Base-by-base conservation (phyloP, 2,113 vertebrate species). In the Nerophis lumbriciformis region DNA sequence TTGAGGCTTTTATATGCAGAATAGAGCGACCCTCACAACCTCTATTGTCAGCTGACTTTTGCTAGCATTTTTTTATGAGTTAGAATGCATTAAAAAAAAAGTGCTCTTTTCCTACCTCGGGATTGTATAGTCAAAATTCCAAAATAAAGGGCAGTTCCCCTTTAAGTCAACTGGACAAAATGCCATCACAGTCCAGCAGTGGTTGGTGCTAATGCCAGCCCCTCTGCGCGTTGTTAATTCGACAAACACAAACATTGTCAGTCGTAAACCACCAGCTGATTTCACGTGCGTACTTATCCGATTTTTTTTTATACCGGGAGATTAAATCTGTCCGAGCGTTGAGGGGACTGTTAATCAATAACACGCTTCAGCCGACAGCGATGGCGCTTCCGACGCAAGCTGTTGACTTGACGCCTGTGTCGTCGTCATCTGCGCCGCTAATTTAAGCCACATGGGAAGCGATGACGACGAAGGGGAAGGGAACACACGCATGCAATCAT, bases 221-320 rank as follows among this genome's bases (percentile, higher is more conserved):
- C 16, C 61, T 59, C 60, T 15, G 54, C 10, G 51, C 53, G 44
- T 66, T 53, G 44, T 66, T 74, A 52, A 76, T 69, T 71, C 73
- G 68, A 74, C 65, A 60, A 45, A 64, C 53, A 63, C 75, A 80
- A 77, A 77, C 28, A 66, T 55, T 48, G 58, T 57, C 62, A 48
- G 61, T 78, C 63, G 54, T 71, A 72, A 84, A 76, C 66, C 45
- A 61, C 50, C 5, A 51, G 48, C 57, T 6, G 3, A 54, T 70
- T 85, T 77, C 69, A 71, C 75, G 71, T 63, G 65, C 72, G 55
- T 64, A 70, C 76, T 69, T 68, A 78, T 78, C 61, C 8, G 53
- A 65, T 56, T 71, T 75, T 72, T 56, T 71, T 75, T 72, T 51
- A 59, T 44, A 73, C 67, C 68, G 69, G 70, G 63, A 73, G 66